Evolutionary conservation across 1,140 invertebrate species (phyloP).

Genomic region (Cotesia typhae): DNA sequence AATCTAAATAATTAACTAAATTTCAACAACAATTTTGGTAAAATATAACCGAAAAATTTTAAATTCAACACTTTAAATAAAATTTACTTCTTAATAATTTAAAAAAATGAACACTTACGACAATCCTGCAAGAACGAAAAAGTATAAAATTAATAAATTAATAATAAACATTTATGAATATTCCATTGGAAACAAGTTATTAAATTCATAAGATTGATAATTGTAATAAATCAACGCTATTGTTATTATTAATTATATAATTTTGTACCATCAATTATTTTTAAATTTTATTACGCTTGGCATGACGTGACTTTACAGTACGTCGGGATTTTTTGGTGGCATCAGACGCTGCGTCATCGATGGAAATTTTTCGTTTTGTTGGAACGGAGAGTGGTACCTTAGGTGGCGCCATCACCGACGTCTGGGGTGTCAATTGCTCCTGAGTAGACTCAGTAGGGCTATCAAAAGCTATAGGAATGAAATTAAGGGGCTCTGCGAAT

Average conservation of each 20-base stretch:
- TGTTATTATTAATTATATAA: not conserved
- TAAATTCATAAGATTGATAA: too few species aligned
- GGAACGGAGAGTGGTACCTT: conserved; percentile 52
- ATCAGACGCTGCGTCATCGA: conserved; percentile 54
- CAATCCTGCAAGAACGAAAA: too few species aligned
- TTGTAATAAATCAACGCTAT: not conserved
- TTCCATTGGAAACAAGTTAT: too few species aligned
- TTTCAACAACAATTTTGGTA: too few species aligned
- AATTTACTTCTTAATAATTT: too few species aligned
- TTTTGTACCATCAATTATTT: conserved; percentile 52
- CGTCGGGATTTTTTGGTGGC: conserved; percentile 59
- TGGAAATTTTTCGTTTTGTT: conserved; percentile 56
- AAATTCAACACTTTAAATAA: too few species aligned
- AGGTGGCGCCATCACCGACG: conserved; percentile 60
- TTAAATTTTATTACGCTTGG: conserved; percentile 64
- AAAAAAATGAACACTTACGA: too few species aligned
- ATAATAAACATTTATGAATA: too few species aligned
- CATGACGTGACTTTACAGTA: conserved; percentile 59
- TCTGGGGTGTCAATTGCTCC: conserved; percentile 34
- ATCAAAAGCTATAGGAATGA: conserved; percentile 62
- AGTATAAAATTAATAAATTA: too few species aligned
- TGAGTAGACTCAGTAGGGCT: conserved; percentile 51
- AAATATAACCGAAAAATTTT: too few species aligned
- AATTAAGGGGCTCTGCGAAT: conserved; percentile 61
- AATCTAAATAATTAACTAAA: too few species aligned